Conservation (phyloP, 2,888 invertebrate species). For the Apotomis capreana region DNA sequence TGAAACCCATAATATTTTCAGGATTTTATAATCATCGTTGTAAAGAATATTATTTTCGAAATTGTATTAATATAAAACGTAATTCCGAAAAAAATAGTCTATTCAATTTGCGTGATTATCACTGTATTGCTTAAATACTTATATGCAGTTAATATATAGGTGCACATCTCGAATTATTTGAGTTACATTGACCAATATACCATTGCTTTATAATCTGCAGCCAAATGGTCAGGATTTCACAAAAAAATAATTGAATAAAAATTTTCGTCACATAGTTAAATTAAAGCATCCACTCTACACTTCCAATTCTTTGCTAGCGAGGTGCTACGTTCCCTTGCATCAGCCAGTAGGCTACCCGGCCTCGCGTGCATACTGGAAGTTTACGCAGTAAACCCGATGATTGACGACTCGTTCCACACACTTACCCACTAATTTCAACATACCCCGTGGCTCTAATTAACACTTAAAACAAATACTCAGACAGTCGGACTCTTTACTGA, state of each 20-base stretch:
- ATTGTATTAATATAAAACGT: too few species aligned
- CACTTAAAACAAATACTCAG: constrained; percentile 53
- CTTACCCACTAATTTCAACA: constrained; percentile 56
- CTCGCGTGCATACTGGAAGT: constrained; percentile 57
- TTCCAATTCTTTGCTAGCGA: constrained; percentile 15
- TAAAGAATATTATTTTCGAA: too few species aligned
- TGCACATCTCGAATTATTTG: too few species aligned
- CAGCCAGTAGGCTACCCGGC: constrained; percentile 41
- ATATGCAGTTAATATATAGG: too few species aligned
- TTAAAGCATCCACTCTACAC: constrained; percentile 9
- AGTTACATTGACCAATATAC: too few species aligned
- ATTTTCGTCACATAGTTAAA: neutral
- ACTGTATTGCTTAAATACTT: too few species aligned
- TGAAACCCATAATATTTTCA: too few species aligned
- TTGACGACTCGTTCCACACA: constrained; percentile 61
- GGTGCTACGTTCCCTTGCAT: constrained; percentile 37
- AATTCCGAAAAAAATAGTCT: too few species aligned
- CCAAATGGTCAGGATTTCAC: too few species aligned
- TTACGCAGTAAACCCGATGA: constrained; percentile 57
- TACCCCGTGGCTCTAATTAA: constrained; percentile 65
- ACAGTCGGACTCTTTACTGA: constrained; percentile 25
- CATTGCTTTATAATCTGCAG: too few species aligned
- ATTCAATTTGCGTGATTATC: too few species aligned
- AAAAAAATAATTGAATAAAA: neutral
- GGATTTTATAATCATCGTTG: too few species aligned